These are phyloP conservation scores for Cotesia typhae DNA, from an alignment of 1,140 invertebrate species.

Conservation along the genomic window DNA sequence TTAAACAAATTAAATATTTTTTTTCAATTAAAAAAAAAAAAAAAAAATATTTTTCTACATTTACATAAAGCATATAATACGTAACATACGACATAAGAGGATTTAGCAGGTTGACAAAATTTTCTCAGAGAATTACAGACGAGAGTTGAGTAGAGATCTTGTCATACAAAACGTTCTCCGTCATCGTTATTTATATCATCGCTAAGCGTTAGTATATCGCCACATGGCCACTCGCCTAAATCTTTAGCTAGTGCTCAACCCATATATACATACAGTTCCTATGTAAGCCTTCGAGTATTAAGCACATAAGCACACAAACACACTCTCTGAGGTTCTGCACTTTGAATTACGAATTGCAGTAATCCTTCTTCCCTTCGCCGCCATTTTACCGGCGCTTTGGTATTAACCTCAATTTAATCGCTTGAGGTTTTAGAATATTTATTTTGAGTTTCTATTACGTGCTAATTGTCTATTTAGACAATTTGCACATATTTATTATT, in stretches of 20 bases:
- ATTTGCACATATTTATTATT: too few relatives aligned
- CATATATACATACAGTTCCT: too few relatives aligned
- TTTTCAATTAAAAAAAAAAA: too few relatives aligned
- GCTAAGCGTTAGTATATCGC: not conserved
- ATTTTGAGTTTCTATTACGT: too few relatives aligned
- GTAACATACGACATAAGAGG: too few relatives aligned
- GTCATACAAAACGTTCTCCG: not conserved
- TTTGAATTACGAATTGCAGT: slow-evolving; percentile 24
- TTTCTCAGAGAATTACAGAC: not conserved
- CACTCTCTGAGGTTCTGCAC: slow-evolving; percentile 1
- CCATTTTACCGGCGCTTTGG: not conserved
- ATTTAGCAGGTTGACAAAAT: not conserved
- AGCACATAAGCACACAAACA: not conserved
- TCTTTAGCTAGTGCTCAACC: not conserved
- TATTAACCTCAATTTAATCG: not conserved
- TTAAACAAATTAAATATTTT: too few relatives aligned
- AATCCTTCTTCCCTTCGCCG: slow-evolving; percentile 7
- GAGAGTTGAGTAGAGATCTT: not conserved
- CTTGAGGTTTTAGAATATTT: too few relatives aligned
- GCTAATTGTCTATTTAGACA: too few relatives aligned
- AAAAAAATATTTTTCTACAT: too few relatives aligned
- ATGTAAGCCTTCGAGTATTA: too few relatives aligned
- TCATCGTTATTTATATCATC: slow-evolving; percentile 27
- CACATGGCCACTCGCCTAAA: slow-evolving; percentile 12
- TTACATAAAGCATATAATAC: too few relatives aligned